Base-by-base conservation (phyloP, 1,140 invertebrate species). In the Leptinotarsa lineolata region DNA sequence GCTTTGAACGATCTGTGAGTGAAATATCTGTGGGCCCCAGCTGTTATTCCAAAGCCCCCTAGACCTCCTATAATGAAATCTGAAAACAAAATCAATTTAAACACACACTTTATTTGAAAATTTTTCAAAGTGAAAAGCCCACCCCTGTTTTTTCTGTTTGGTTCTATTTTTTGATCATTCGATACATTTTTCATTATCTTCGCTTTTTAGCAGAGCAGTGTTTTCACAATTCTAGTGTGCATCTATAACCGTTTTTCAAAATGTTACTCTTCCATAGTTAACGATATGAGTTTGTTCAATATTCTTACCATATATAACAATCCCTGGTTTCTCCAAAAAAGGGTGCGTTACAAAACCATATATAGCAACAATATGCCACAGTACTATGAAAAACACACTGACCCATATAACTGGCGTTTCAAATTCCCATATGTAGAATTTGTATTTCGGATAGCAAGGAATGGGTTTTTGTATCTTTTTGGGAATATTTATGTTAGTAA, bases 11-110 rank as follows among this genome's bases (percentile, higher is more conserved):
- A 86, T 69, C 87, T 83, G 81, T 93, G 92, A 5, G 91, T 83
- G 90, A 91, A 93, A 18, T 92, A 85, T 68, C 92, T 84, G 80
- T 93, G 92, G 16, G 89, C 90, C 21, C 92, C 92, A 64, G 89
- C 92, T 13, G 92, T 93, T 54, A 96, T 86, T 12, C 92, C 91
- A 72, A 92, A 89, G 46, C 88, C 91, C 24, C 85, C 86, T 1
- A 90, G 69, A 12, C 84, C 79, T 30, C 87, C 88, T 16, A 87
- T 78, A 11, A 88, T 59, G 6, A 87, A 80, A 48, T 81, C 90
- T 91, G 76, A 59, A 84, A 79, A 60, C 20, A 71, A 24, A 46
- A 39, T 39, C 11, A 61, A 60, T 39, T 39, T 2, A 39, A 39
- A 39, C 11, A 39, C 30, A 2, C 30, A 11, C 11, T 39, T 39